Evolutionary conservation across 2,888 invertebrate species (phyloP).

Genomic region (Balanococcus diminutus): DNA sequence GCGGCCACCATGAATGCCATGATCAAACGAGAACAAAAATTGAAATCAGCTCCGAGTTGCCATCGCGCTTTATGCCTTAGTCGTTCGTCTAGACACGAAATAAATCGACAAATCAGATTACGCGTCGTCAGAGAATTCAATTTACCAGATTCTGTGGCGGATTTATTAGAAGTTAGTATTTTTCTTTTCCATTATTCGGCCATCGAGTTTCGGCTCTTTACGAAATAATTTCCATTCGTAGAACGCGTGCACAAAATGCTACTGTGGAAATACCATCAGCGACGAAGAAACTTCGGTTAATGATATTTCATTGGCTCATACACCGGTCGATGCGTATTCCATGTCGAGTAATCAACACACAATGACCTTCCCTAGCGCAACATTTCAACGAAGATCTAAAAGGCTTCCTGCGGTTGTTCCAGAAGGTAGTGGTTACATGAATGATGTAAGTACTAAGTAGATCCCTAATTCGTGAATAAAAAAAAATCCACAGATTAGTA

Average conservation of each 20-base stretch:
- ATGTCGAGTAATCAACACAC: conserved; percentile 8
- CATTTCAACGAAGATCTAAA: conserved; percentile 66
- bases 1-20: conserved; percentile 77
- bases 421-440: conserved; percentile 44
- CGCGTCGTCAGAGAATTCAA: conserved; percentile 93
- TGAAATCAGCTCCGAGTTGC: conserved; percentile 79
- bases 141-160: conserved; percentile 85
- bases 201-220: not conserved
- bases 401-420: conserved; percentile 60
- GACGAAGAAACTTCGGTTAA: conserved; percentile 49
- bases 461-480: not conserved
- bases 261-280: conserved; percentile 51
- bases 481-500: not conserved
- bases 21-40: conserved; percentile 83
- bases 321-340: conserved; percentile 35
- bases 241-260: conserved; percentile 51
- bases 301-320: conserved; percentile 42
- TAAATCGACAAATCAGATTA: conserved; percentile 76
- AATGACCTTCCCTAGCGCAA: conserved; percentile 68
- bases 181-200: not conserved
- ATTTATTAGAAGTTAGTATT: conserved; percentile 68
- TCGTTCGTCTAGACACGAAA: conserved; percentile 77
- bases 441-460: conserved; percentile 47
- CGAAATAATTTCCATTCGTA: not conserved
- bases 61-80: conserved; percentile 78